phyloP scores from a whole-genome alignment of 92 coral and sea anemone genomes.

The Porites divaricata region DNA sequence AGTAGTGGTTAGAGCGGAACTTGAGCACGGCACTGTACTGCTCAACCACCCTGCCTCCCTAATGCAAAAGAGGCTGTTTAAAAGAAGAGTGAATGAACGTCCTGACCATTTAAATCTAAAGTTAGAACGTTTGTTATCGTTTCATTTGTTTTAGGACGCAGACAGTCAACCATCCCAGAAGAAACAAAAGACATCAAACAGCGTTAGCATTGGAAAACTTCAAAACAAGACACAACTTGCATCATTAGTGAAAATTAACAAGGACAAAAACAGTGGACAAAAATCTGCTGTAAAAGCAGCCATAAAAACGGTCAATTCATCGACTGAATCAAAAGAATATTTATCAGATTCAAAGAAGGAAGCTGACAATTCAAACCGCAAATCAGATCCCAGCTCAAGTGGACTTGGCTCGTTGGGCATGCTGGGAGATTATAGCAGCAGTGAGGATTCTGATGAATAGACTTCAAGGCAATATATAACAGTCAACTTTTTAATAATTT shows the following conservation, averaged over 20 bases:
- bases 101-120: no score
- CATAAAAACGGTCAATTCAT: background rate
- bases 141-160: background rate
- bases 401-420: conserved; percentile 64
- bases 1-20: no score
- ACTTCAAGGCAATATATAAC: background rate
- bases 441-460: conserved; percentile 75
- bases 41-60: no score
- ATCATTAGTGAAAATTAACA: conserved; percentile 79
- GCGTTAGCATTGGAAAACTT: conserved; percentile 77
- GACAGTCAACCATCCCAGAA: conserved; percentile 65
- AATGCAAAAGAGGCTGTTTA: no score
- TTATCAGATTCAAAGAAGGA: conserved; percentile 5
- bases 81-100: no score
- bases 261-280: conserved; percentile 41
- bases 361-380: background rate
- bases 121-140: no score
- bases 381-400: conserved; percentile 1
- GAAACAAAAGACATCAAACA: conserved; percentile 63
- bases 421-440: conserved; percentile 85
- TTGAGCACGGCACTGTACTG: no score
- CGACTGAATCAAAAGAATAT: background rate
- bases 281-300: conserved; percentile 14
- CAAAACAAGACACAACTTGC: conserved; percentile 63
- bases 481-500: no score